Evolutionary conservation across 2,113 vertebrate species (phyloP).

Genomic region (Capreolus pygargus): DNA sequence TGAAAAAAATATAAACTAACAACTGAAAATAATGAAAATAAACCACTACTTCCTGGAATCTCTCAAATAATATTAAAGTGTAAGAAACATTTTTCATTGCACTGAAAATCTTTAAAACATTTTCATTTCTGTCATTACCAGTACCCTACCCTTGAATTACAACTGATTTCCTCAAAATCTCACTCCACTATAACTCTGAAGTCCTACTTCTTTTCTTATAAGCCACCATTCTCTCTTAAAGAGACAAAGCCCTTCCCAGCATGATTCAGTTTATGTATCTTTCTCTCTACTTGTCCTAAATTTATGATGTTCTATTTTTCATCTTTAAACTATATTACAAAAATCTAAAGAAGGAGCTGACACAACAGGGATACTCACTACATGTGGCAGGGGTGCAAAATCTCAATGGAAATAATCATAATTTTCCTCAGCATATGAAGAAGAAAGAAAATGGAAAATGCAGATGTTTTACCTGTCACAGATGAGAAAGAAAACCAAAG

Average conservation of each 20-base stretch:
- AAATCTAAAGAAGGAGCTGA: not conserved
- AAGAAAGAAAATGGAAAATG: not conserved
- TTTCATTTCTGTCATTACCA: not conserved
- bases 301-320: not conserved
- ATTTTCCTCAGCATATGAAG: not conserved
- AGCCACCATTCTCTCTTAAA: not conserved
- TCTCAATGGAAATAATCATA: not conserved
- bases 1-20: not conserved
- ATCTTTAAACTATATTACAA: not conserved
- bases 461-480: not conserved
- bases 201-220: not conserved
- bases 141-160: not conserved
- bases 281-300: not conserved
- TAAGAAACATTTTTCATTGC: not conserved
- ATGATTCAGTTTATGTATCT: not conserved
- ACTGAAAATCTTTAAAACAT: slow-evolving; percentile 1
- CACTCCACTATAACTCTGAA: not conserved
- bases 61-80: not conserved
- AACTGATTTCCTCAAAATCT: not conserved
- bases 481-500: not conserved
- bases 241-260: not conserved
- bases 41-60: not conserved
- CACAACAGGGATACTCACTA: not conserved
- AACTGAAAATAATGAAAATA: not conserved
- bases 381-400: not conserved